A percentile compares a stretch with the other conserved stretches of the same genome.
These are phyloP conservation scores for Eleginops maclovinus DNA, from an alignment of 2,113 vertebrate genomes.

Conservation along the genomic window DNA sequence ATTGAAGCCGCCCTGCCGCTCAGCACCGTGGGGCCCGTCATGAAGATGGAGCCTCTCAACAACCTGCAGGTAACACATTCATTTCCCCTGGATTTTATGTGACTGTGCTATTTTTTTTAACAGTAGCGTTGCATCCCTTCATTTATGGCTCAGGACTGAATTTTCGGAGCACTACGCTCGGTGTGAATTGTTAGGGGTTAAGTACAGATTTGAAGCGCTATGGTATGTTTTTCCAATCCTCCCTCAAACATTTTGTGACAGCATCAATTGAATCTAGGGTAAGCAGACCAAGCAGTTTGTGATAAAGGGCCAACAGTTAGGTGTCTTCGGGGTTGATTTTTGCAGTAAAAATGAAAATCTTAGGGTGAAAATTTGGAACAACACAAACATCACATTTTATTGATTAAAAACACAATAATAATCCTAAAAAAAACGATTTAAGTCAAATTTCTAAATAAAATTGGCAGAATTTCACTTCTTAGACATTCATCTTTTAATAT, in stretches of 20 bases:
- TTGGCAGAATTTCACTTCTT: background rate
- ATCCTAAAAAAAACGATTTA: no score
- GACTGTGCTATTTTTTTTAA: background rate
- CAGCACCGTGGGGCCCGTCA: slow-evolving; percentile 92
- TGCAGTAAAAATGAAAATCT: background rate
- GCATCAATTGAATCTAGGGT: background rate
- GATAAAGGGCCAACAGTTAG: background rate
- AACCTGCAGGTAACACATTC: slow-evolving; percentile 91
- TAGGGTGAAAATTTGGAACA: background rate
- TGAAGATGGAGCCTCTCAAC: slow-evolving; percentile 99
- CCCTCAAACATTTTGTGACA: background rate
- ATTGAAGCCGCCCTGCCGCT: slow-evolving; percentile 94
- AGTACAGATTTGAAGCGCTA: background rate
- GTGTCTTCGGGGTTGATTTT: background rate
- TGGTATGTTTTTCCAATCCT: slow-evolving; percentile 1
- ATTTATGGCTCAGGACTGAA: background rate
- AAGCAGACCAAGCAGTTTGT: background rate
- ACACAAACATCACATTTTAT: no score
- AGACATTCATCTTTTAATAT: slow-evolving; percentile 1
- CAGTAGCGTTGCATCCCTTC: background rate
- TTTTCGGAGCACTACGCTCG: background rate
- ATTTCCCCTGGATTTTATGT: background rate
- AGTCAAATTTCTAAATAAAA: background rate
- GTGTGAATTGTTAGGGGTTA: background rate
- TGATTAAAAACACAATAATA: no score